Conservation (phyloP, 2,888 invertebrate species). For the Drosophila acutilabella region DNA sequence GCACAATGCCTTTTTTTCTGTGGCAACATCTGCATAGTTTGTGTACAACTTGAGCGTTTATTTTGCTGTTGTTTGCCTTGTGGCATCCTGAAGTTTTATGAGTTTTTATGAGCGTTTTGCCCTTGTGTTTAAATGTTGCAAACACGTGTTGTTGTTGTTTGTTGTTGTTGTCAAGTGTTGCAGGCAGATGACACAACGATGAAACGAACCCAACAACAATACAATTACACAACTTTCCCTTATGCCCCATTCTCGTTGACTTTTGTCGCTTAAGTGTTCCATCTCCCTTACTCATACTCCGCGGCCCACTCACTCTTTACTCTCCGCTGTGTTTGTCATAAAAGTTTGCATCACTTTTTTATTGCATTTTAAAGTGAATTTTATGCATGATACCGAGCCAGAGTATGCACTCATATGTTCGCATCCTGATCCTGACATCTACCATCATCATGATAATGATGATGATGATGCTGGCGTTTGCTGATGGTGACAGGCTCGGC, state of each 20-base stretch:
- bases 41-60: constrained; percentile 45
- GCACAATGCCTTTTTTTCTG: constrained; percentile 48
- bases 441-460: constrained; percentile 18
- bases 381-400: constrained; percentile 43
- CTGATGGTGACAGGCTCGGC: constrained; percentile 50
- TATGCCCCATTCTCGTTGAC: constrained; percentile 49
- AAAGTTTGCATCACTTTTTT: constrained; percentile 64
- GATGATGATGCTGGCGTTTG: neutral
- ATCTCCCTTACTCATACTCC: constrained; percentile 8
- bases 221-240: constrained; percentile 68
- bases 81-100: constrained; percentile 62
- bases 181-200: constrained; percentile 39
- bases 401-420: constrained; percentile 43
- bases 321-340: constrained; percentile 6
- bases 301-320: constrained; percentile 5
- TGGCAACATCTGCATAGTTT: constrained; percentile 64
- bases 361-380: constrained; percentile 72
- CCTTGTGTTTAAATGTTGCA: constrained; percentile 53
- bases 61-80: constrained; percentile 41
- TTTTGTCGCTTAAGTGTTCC: constrained; percentile 53
- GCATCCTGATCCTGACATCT: constrained; percentile 35
- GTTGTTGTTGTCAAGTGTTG: constrained; percentile 40
- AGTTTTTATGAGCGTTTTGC: constrained; percentile 60
- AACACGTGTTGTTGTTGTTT: constrained; percentile 14
- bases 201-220: constrained; percentile 19